Evolutionary conservation across 2,797 vertebrate species (phyloP).

Genomic region (Dipus sagitta): DNA sequence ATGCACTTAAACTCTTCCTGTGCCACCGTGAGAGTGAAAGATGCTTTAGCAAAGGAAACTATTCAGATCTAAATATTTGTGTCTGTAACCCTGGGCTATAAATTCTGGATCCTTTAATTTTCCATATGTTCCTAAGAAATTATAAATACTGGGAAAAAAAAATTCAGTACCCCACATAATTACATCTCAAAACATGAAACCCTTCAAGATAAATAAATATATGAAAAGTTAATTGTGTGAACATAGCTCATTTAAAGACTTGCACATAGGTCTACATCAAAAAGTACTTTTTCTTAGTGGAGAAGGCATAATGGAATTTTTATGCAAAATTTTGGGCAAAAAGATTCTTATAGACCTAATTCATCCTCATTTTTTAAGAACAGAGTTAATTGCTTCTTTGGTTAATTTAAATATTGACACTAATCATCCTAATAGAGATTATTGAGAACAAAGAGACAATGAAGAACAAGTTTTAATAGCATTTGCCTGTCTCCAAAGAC

Average conservation of each 20-base stretch:
- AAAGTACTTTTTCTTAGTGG: conserved; percentile 77
- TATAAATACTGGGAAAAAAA: not conserved
- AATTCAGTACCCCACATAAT: conserved; percentile 15
- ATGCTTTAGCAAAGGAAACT: not conserved
- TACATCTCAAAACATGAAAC: conserved; percentile 49
- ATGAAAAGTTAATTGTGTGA: conserved; percentile 50
- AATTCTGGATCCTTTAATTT: not conserved
- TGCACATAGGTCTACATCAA: conserved; percentile 64
- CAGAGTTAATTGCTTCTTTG: conserved; percentile 84
- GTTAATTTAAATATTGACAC: conserved; percentile 86
- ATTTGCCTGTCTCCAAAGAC: conserved; percentile 83
- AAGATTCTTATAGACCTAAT: conserved; percentile 79
- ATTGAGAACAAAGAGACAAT: conserved; percentile 83
- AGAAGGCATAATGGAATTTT: conserved; percentile 74
- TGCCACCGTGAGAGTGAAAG: not conserved
- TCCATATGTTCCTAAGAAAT: conserved; percentile 39
- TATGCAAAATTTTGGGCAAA: conserved; percentile 70
- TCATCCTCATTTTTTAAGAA: conserved; percentile 81
- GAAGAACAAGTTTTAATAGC: conserved; percentile 75
- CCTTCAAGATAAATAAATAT: not conserved
- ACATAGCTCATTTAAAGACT: conserved; percentile 63
- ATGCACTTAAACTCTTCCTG: not conserved
- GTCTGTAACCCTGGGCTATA: not conserved
- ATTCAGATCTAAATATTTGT: not conserved
- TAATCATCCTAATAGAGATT: conserved; percentile 86